phyloP scores from a whole-genome alignment of 2,888 invertebrate genomes.

The Euphydryas editha region DNA sequence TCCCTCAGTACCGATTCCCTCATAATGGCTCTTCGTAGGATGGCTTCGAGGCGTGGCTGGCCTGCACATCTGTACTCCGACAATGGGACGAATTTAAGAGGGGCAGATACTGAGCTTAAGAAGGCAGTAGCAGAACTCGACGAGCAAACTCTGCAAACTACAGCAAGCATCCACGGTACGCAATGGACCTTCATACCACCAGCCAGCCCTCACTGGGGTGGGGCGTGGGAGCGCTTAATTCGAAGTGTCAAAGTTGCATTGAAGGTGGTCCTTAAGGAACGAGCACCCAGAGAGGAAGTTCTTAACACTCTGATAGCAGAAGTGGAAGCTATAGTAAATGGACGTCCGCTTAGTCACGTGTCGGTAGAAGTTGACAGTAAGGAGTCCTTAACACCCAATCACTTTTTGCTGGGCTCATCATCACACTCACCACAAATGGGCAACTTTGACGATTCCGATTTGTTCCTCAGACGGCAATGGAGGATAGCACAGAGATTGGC shows the following conservation, averaged over 20 bases:
- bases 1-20: no score
- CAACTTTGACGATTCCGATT: conserved; percentile 1
- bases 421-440: not conserved
- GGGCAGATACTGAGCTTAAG: conserved; percentile 11
- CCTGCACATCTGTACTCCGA: no score
- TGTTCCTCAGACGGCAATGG: conserved; percentile 6
- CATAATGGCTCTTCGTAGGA: no score
- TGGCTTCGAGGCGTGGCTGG: no score
- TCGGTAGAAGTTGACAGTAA: not conserved
- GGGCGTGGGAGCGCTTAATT: conserved; percentile 17
- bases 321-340: conserved; percentile 9
- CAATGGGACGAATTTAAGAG: conserved; percentile 16
- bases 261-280: conserved; percentile 7
- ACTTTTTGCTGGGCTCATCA: conserved; percentile 12
- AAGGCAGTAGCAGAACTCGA: not conserved
- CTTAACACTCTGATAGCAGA: conserved; percentile 3
- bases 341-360: conserved; percentile 7
- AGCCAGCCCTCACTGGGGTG: conserved; percentile 4
- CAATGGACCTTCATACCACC: conserved; percentile 17
- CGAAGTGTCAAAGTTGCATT: conserved; percentile 8
- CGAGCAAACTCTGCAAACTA: not conserved
- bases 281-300: conserved; percentile 7
- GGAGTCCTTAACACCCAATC: conserved; percentile 11
- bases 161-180: not conserved
- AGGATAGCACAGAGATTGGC: conserved; percentile 10